Conservation (phyloP, 2,113 vertebrate species). For the Lota lota region DNA sequence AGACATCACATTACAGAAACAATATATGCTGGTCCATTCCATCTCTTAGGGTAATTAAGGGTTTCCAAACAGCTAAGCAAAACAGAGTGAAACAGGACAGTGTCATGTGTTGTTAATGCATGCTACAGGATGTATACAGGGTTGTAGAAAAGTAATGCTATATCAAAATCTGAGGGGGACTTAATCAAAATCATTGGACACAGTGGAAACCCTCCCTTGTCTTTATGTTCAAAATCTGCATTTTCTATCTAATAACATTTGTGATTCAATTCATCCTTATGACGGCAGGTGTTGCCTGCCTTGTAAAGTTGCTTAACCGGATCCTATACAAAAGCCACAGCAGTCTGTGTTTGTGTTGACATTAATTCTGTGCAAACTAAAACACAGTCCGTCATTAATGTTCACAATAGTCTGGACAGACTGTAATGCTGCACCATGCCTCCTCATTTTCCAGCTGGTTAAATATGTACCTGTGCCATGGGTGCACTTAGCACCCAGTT, state of each 20-base stretch:
- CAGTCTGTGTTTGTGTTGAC: slow-evolving; percentile 38
- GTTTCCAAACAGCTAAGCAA: too few relatives aligned
- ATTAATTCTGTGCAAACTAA: slow-evolving; percentile 33
- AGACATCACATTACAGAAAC: too few relatives aligned
- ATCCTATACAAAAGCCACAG: slow-evolving; percentile 26
- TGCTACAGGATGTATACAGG: too few relatives aligned
- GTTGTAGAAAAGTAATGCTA: too few relatives aligned
- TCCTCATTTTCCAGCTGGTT: slow-evolving; percentile 61
- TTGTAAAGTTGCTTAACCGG: slow-evolving; percentile 19
- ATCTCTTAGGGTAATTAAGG: too few relatives aligned
- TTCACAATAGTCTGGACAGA: slow-evolving; percentile 45
- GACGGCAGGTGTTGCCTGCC: slow-evolving; percentile 1
- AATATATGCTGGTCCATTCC: too few relatives aligned
- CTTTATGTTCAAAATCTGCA: too few relatives aligned
- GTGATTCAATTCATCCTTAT: slow-evolving; percentile 6
- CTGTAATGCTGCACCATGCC: slow-evolving; percentile 30
- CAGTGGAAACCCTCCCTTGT: too few relatives aligned
- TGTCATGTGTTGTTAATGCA: too few relatives aligned
- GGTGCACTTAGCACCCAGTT: slow-evolving; percentile 26
- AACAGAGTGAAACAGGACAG: too few relatives aligned
- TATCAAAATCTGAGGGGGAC: too few relatives aligned
- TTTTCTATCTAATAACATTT: neutral
- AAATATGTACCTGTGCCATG: slow-evolving; percentile 55
- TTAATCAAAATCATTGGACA: too few relatives aligned
- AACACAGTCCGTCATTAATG: slow-evolving; percentile 33